A percentile compares a stretch with the other conserved stretches of the same genome.
Conservation (phyloP, 2,888 invertebrate species). For the Gastrophysa polygoni region DNA sequence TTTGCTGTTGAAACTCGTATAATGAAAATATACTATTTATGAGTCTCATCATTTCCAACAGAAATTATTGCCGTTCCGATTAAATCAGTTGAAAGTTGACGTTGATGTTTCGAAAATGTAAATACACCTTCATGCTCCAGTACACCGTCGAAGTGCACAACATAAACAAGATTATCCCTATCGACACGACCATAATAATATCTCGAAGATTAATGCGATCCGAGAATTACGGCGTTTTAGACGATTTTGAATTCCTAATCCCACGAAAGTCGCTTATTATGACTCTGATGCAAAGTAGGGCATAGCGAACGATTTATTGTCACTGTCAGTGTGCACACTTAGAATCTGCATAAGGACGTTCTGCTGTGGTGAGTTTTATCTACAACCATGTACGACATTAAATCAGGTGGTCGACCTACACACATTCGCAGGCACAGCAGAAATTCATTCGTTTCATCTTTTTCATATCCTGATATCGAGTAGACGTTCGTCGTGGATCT, state of each 20-base stretch:
- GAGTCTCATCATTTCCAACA: too few species aligned
- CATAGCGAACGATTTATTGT: constrained; percentile 12
- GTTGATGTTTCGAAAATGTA: neutral
- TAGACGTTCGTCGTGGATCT: too few species aligned
- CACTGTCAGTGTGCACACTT: neutral
- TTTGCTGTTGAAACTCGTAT: too few species aligned
- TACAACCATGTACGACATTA: too few species aligned
- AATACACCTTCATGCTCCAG: constrained; percentile 5
- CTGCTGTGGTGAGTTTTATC: too few species aligned
- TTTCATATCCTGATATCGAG: too few species aligned
- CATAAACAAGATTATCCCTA: constrained; percentile 5
- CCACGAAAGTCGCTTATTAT: constrained; percentile 11
- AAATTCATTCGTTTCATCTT: too few species aligned
- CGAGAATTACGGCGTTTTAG: constrained; percentile 2
- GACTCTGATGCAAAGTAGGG: constrained; percentile 12
- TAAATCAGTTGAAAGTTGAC: neutral
- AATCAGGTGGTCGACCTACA: too few species aligned
- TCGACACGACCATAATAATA: constrained; percentile 6
- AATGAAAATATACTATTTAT: too few species aligned
- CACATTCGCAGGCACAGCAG: too few species aligned
- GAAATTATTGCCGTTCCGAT: too few species aligned
- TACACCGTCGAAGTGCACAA: neutral
- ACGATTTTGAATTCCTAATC: constrained; percentile 11
- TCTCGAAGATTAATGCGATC: constrained; percentile 5
- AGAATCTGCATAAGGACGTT: neutral